Evolutionary conservation across 2,888 invertebrate species (phyloP), one percentile per base, ranked within the genome.

Genomic region (Bellardia bayeri): DNA sequence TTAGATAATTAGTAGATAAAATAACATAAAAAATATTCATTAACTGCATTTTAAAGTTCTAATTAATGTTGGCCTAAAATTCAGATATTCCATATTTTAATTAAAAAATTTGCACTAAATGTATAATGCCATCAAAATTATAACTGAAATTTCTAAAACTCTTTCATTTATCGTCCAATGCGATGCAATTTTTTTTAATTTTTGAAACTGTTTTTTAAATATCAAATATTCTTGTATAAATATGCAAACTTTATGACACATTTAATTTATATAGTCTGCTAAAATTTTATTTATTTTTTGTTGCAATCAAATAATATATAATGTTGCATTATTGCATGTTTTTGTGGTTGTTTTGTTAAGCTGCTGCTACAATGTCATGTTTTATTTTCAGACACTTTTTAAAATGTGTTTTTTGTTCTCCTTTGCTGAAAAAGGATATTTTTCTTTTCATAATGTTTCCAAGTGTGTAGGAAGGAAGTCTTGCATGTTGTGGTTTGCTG

Each of bases 301-400:
- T 45, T 45, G 30, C 23, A 58, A 58, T 7, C 37, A 3, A 63
- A 37, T n/a, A 37, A 40, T n/a, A 63, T 14, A 63, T 14, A 37
- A 37, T 63, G 63, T 63, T 63, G 63, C 63, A 42, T 45, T 66
- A 23, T 66, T 66, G 42, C 66, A 66, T 66, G 42, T 66, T 42
- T 37, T 66, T 66, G 40, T 64, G 64, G 64, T 64, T 42, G 9
- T 42, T 63, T 14, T n/a, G 2, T 42, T 14, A 64, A 66, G 42
- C 42, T 45, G 40, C 64, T 42, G 9, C 42, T 58, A 16, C 11
- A 6, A 42, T 23, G 13, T 42, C 42, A 33, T 61, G 33, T 61
- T 61, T 23, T 42, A 8, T 23, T 16, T 33, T 33, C 5, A 42
- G 42, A n/a, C 63, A 40, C 11, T 66, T 66, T 16, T 16, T 2